These are phyloP conservation scores for Mesorhabditis spiculigera DNA, from an alignment of 2,888 invertebrate genomes.

Conservation along the genomic window DNA sequence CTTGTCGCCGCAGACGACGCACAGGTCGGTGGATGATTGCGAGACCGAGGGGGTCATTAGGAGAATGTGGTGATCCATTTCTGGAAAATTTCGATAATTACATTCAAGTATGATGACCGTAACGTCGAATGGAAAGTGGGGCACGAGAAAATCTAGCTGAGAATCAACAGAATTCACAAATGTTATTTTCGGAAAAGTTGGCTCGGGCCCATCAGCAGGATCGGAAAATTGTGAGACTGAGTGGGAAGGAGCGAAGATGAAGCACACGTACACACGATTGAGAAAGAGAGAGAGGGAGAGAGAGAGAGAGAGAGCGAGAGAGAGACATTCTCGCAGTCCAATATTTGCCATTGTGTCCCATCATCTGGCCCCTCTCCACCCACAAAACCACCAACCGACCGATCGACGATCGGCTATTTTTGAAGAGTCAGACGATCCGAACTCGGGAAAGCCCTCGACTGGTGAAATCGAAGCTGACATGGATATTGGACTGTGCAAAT, in stretches of 20 bases:
- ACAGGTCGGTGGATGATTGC: slow-evolving; percentile 32
- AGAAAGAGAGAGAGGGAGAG: slow-evolving; percentile 9
- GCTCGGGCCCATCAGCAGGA: slow-evolving; percentile 14
- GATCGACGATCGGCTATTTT: too few species aligned
- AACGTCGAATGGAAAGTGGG: slow-evolving; percentile 18
- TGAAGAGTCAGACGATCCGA: too few species aligned
- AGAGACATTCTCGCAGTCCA: neutral
- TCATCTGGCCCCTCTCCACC: too few species aligned
- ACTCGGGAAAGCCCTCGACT: too few species aligned
- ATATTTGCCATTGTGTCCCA: too few species aligned
- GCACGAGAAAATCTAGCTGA: slow-evolving; percentile 30
- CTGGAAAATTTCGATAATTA: neutral
- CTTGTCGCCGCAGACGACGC: slow-evolving; percentile 57
- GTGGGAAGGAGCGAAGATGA: neutral
- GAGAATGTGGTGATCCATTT: neutral
- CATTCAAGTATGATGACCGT: neutral
- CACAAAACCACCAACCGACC: too few species aligned
- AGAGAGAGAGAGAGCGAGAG: slow-evolving; percentile 9
- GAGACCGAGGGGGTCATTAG: neutral
- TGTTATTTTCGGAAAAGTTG: slow-evolving; percentile 12
- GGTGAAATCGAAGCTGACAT: too few species aligned
- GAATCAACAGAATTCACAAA: neutral
- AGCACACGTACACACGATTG: slow-evolving; percentile 11
- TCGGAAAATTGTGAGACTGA: neutral
- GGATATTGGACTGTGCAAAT: too few species aligned